A percentile compares a stretch with the other conserved stretches of the same genome.
phyloP scores from a whole-genome alignment of 2,888 invertebrate genomes.

The Darwinula stevensoni region DNA sequence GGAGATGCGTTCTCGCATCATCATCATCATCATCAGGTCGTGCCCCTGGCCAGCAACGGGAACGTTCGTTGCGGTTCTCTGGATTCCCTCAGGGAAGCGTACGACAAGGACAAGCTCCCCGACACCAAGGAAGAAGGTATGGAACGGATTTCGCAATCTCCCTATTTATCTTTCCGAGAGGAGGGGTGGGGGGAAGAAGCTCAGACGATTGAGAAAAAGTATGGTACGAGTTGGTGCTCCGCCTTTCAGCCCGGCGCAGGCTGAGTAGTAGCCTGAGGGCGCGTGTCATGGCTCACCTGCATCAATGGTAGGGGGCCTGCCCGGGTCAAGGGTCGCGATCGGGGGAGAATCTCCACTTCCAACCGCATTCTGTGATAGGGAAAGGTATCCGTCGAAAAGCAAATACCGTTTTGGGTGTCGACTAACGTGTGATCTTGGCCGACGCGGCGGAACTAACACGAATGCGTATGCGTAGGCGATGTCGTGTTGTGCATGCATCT shows the following conservation, averaged over 20 bases:
- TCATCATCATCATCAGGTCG: slow-evolving; percentile 3
- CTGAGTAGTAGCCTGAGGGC: neutral
- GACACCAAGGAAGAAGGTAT: slow-evolving; percentile 9
- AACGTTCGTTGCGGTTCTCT: slow-evolving; percentile 21
- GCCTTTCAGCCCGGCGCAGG: neutral
- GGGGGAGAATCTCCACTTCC: too few species aligned
- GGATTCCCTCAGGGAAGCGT: slow-evolving; percentile 23
- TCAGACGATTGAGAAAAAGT: neutral
- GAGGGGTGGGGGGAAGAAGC: too few species aligned
- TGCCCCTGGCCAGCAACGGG: neutral
- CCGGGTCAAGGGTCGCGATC: too few species aligned
- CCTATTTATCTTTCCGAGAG: neutral
- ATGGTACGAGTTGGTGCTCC: neutral
- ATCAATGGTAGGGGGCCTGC: neutral
- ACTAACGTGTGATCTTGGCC: neutral
- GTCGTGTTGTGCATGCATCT: too few species aligned
- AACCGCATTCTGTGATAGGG: too few species aligned
- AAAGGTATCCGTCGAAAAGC: too few species aligned
- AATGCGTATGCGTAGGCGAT: too few species aligned
- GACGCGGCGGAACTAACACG: too few species aligned
- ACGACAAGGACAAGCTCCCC: slow-evolving; percentile 13
- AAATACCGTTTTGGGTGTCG: too few species aligned
- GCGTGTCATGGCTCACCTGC: neutral
- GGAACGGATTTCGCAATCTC: neutral
- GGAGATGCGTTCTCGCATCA: too few species aligned